phyloP scores from a whole-genome alignment of 2,888 invertebrate genomes.

The Lasioglossum leucozonium region DNA sequence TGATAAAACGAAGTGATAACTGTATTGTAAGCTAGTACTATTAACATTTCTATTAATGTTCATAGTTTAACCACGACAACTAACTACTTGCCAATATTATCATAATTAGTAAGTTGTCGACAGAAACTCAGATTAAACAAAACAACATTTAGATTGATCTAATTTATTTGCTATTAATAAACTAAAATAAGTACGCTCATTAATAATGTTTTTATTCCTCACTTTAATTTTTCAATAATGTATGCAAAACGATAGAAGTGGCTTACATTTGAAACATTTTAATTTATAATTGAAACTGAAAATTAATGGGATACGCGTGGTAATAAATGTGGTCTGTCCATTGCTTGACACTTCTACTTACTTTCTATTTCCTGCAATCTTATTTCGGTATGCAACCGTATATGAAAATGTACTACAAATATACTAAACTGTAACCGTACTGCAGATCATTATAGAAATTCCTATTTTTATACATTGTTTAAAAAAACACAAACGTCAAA shows the following conservation, averaged over 20 bases:
- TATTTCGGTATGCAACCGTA: not conserved
- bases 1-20: no score
- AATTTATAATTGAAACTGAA: not conserved
- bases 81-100: no score
- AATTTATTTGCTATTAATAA: no score
- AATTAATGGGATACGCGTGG: not conserved
- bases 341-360: not conserved
- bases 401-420: not conserved
- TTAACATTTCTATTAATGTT: no score
- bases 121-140: no score
- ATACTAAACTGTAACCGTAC: not conserved
- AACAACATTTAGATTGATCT: no score
- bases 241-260: not conserved
- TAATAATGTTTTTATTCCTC: no score
- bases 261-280: not conserved
- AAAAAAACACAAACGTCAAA: not conserved
- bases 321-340: not conserved
- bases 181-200: no score
- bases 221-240: no score
- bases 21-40: no score
- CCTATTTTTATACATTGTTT: not conserved
- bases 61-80: no score
- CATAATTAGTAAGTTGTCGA: no score
- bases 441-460: not conserved
- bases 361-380: not conserved